These are phyloP conservation scores for Capitella teleta DNA, from an alignment of 1,140 invertebrate genomes.

Conservation along the genomic window DNA sequence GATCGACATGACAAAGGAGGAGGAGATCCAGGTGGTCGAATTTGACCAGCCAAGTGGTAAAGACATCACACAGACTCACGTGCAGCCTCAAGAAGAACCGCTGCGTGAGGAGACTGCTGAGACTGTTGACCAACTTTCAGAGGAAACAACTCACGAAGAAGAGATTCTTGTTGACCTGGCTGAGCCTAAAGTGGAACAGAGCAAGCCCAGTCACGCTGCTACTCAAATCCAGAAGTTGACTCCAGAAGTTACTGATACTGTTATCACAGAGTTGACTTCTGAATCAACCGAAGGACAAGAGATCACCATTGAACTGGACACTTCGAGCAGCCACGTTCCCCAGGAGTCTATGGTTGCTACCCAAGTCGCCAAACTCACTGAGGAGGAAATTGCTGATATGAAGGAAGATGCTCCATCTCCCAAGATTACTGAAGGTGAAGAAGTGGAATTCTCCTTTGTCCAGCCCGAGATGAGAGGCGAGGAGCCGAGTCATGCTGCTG, in stretches of 20 bases:
- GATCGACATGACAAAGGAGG: not conserved
- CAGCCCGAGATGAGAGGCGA: not conserved
- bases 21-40: not conserved
- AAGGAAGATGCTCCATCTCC: conserved; percentile 8
- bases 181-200: not conserved
- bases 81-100: not conserved
- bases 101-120: conserved; percentile 1
- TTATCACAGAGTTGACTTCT: conserved; percentile 15
- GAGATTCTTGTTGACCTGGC: conserved; percentile 6
- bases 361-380: conserved; percentile 14
- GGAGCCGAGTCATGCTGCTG: not conserved
- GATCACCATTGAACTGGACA: conserved; percentile 16
- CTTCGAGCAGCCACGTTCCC: conserved; percentile 12
- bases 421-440: not conserved
- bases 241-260: conserved; percentile 15
- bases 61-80: conserved; percentile 6
- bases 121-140: not conserved
- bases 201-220: conserved; percentile 14
- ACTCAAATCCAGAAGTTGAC: conserved; percentile 14
- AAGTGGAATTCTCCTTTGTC: not conserved
- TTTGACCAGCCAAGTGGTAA: conserved; percentile 2
- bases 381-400: conserved; percentile 13
- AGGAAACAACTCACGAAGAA: conserved; percentile 10
- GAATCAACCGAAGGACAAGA: conserved; percentile 13
- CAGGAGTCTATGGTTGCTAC: conserved; percentile 15